Evolutionary conservation across 2,797 vertebrate species (phyloP).

Genomic region (Anguilla marmorata): DNA sequence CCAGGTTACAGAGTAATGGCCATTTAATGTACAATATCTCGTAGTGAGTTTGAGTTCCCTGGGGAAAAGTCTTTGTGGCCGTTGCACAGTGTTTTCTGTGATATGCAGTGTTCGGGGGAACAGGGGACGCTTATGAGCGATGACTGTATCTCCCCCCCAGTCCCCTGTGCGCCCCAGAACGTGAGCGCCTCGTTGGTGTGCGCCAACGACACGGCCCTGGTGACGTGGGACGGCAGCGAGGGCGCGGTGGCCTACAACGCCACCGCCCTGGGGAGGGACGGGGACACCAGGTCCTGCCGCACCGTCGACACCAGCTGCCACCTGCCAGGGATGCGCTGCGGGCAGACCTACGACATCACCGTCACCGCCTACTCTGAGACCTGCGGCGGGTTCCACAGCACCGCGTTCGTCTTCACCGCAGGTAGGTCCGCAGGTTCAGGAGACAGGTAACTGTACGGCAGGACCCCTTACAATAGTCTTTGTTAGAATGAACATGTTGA

Average conservation of each 20-base stretch:
- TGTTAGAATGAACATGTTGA: not conserved
- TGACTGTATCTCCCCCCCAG: slow-evolving; percentile 25
- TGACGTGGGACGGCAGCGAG: slow-evolving; percentile 32
- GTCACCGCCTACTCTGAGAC: slow-evolving; percentile 30
- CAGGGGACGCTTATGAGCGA: not conserved
- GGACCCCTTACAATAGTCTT: not conserved
- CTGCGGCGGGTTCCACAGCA: slow-evolving; percentile 34
- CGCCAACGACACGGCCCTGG: slow-evolving; percentile 25
- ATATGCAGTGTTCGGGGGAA: not conserved
- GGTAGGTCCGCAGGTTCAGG: slow-evolving; percentile 15
- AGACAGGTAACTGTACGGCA: not conserved
- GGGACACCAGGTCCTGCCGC: slow-evolving; percentile 39
- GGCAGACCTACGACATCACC: slow-evolving; percentile 44
- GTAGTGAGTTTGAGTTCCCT: not conserved
- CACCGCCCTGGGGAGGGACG: slow-evolving; percentile 31
- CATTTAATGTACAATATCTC: too few species aligned
- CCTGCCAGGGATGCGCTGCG: slow-evolving; percentile 43
- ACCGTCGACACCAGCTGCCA: slow-evolving; percentile 38
- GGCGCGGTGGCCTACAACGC: slow-evolving; percentile 34
- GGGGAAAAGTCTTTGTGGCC: not conserved
- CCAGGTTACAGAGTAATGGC: too few species aligned
- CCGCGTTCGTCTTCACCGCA: slow-evolving; percentile 25
- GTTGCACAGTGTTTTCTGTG: not conserved
- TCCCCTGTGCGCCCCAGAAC: slow-evolving; percentile 45
- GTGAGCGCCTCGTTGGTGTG: slow-evolving; percentile 33